Evolutionary conservation across 2,797 vertebrate species (phyloP).

Genomic region (Cyprinella venusta): DNA sequence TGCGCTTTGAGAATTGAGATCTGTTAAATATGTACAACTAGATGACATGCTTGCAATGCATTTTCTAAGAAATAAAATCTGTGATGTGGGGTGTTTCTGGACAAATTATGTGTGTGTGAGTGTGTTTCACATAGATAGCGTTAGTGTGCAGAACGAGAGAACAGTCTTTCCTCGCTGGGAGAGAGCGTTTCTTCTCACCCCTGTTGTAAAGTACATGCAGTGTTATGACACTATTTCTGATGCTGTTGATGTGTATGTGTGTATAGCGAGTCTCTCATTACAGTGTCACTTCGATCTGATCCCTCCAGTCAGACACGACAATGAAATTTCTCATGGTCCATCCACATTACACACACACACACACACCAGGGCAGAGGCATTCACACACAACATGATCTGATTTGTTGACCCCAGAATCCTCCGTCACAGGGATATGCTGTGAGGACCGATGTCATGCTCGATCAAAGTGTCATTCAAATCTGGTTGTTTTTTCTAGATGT

Average conservation of each 20-base stretch:
- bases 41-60: neutral
- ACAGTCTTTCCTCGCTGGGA: neutral
- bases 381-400: conserved; percentile 11
- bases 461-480: neutral
- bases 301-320: conserved; percentile 3
- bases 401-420: neutral
- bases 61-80: neutral
- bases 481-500: neutral
- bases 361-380: too few species aligned
- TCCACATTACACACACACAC: neutral
- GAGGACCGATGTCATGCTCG: neutral
- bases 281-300: conserved; percentile 20
- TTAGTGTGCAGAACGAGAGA: neutral
- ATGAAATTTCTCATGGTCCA: neutral
- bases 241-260: neutral
- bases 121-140: neutral
- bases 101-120: neutral
- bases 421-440: neutral
- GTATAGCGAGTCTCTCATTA: neutral
- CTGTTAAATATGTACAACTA: neutral
- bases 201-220: conserved; percentile 20
- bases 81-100: neutral
- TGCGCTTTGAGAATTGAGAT: neutral
- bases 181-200: neutral
- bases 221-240: neutral